Percentiles rank a stretch among this genome's conserved stretches.
Conservation (phyloP, 2,113 vertebrate genomes). For the Rhombomys opimus region DNA sequence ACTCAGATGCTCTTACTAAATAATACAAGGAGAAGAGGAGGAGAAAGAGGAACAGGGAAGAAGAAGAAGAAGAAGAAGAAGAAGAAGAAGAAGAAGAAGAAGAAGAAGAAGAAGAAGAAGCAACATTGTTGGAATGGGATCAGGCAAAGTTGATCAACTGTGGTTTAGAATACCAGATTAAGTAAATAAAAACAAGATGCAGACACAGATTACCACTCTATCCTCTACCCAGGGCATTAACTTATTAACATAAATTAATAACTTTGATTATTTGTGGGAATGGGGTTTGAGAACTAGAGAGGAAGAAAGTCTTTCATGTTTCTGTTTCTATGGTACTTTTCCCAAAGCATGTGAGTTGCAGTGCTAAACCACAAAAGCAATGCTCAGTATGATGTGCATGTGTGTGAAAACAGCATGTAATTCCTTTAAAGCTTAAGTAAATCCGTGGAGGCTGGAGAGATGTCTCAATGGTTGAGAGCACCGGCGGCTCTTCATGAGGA, state of each 20-base stretch:
- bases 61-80: too few relatives aligned
- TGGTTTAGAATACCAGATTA: slow-evolving; percentile 12
- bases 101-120: not conserved
- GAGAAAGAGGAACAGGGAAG: too few relatives aligned
- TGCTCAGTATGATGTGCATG: not conserved
- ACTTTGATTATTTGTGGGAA: not conserved
- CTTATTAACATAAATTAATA: not conserved
- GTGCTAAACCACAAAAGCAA: not conserved
- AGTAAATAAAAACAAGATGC: slow-evolving; percentile 55
- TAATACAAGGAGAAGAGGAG: not conserved
- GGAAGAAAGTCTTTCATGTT: not conserved
- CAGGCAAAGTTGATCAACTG: slow-evolving; percentile 48
- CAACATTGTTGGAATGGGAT: not conserved
- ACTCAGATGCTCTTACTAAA: not conserved
- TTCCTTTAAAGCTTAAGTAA: not conserved
- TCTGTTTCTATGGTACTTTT: not conserved
- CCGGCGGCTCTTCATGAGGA: not conserved
- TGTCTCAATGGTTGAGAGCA: not conserved
- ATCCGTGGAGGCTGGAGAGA: not conserved
- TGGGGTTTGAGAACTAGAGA: not conserved
- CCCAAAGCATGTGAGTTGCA: not conserved
- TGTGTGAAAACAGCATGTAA: not conserved
- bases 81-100: too few relatives aligned
- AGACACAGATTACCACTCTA: not conserved
- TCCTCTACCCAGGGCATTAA: not conserved